A percentile compares a stretch with the other conserved stretches of the same genome.
These are phyloP conservation scores for Alviniconcha marisindica DNA, from an alignment of 1,140 invertebrate genomes.

Conservation along the genomic window DNA sequence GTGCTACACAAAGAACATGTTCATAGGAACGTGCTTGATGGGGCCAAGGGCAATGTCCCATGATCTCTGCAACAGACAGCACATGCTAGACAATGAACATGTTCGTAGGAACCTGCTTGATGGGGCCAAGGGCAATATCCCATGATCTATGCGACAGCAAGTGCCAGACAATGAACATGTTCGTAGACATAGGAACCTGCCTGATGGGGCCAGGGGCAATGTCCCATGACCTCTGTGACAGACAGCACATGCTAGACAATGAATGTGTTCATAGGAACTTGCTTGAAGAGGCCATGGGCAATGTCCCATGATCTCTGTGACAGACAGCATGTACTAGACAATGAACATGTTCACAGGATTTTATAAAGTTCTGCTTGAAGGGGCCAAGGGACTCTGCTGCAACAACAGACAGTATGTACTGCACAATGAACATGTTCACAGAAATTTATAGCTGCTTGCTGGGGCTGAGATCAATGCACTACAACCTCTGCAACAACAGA, in stretches of 20 bases:
- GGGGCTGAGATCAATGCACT: background rate
- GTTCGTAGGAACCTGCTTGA: background rate
- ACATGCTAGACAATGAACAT: background rate
- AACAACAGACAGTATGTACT: constrained; percentile 27
- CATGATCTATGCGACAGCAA: background rate
- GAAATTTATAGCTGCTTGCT: background rate
- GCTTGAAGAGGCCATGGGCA: background rate
- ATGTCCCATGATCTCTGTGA: background rate
- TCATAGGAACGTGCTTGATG: constrained; percentile 88
- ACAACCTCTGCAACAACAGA: background rate
- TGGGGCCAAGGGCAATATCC: background rate
- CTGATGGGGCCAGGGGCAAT: constrained; percentile 96
- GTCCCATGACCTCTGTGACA: constrained; percentile 92
- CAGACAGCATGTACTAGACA: background rate
- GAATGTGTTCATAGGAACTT: background rate
- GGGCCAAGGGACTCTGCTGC: constrained; percentile 90
- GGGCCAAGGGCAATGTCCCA: constrained; percentile 98
- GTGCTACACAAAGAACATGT: background rate
- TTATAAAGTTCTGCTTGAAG: constrained; percentile 82
- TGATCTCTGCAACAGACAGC: constrained; percentile 82
- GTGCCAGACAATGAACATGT: background rate
- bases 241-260: background rate
- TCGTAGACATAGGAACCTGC: constrained; percentile 77
- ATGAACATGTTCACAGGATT: constrained; percentile 99
- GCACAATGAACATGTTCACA: background rate